Percentiles rank a stretch among this genome's conserved stretches.
Evolutionary conservation across 2,797 vertebrate species (phyloP).

Genomic region (Gallinago nigripennis): DNA sequence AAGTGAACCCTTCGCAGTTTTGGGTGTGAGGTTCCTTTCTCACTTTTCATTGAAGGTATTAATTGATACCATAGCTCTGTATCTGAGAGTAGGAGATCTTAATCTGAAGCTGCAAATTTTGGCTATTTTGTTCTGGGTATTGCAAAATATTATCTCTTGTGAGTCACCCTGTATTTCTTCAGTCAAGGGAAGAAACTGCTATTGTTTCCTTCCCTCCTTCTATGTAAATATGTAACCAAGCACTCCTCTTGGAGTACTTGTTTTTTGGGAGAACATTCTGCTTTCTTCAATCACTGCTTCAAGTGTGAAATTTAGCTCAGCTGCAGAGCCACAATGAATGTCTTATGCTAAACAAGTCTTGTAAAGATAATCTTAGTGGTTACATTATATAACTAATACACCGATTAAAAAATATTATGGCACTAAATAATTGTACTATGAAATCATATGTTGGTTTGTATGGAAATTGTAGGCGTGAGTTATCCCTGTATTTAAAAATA

Average conservation of each 20-base stretch:
- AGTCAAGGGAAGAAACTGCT: background rate
- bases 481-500: background rate
- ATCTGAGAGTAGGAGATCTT: background rate
- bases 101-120: background rate
- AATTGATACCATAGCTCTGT: background rate
- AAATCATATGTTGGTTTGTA: background rate
- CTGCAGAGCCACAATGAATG: background rate
- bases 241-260: background rate
- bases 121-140: background rate
- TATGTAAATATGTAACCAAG: slow-evolving; percentile 11
- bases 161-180: background rate
- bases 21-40: background rate
- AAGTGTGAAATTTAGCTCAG: slow-evolving; percentile 30
- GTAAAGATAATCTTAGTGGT: background rate
- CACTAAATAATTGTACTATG: background rate
- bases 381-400: background rate
- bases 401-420: background rate
- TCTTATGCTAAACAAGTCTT: background rate
- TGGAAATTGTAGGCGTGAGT: background rate
- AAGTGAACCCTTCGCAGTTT: background rate
- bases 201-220: background rate
- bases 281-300: background rate
- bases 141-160: background rate
- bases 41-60: background rate
- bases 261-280: background rate